Evolutionary conservation across 2,113 vertebrate genomes (phyloP).

Genomic region (Hypocryptadius cinnamomeus): DNA sequence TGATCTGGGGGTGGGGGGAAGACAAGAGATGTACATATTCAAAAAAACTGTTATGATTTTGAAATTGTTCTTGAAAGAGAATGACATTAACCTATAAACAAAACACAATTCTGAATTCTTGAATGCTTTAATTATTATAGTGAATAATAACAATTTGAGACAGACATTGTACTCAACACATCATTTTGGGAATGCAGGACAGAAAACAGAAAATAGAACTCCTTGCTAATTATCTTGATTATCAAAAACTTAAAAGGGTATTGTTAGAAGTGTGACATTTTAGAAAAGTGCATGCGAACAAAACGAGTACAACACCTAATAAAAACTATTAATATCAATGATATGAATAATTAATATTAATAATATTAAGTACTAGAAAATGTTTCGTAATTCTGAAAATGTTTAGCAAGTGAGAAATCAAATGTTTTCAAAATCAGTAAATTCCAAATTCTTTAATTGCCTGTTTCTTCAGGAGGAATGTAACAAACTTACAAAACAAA

Average conservation of each 20-base stretch:
- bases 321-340: neutral
- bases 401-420: neutral
- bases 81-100: neutral
- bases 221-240: neutral
- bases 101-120: neutral
- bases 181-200: neutral
- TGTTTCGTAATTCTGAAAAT: neutral
- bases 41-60: neutral
- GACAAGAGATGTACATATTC: neutral
- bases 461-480: neutral
- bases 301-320: neutral
- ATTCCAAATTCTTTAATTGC: neutral
- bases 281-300: neutral
- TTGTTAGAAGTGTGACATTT: neutral
- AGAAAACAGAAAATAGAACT: neutral
- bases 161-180: neutral
- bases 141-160: neutral
- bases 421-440: neutral
- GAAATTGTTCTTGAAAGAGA: neutral
- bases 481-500: neutral
- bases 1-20: accelerated
- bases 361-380: neutral
- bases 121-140: neutral
- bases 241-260: neutral
- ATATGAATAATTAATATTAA: no score